Evolutionary conservation across 1,140 invertebrate genomes (phyloP).

Genomic region (Drosophila oshimai): DNA sequence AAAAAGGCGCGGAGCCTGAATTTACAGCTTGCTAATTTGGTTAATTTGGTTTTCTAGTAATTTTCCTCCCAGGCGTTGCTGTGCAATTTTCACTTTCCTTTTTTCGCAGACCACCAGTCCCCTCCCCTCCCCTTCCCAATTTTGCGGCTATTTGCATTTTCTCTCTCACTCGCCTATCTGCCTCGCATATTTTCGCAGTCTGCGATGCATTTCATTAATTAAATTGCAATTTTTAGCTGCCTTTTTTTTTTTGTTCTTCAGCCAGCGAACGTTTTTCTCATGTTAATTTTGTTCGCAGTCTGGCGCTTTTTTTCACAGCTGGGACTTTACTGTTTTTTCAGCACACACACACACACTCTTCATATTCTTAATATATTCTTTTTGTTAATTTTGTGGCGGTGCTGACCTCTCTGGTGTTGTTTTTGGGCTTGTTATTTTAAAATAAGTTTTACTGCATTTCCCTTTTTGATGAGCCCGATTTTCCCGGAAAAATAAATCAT

Average conservation of each 20-base stretch:
- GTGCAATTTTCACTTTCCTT: slow-evolving; percentile 45
- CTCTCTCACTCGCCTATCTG: neutral
- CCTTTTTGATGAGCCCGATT: neutral
- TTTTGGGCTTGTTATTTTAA: slow-evolving; percentile 33
- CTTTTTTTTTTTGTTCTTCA: slow-evolving; percentile 36
- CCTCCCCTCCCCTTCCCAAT: too few species aligned
- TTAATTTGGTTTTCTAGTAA: slow-evolving; percentile 72
- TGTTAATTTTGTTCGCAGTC: slow-evolving; percentile 57
- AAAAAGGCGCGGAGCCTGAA: slow-evolving; percentile 21
- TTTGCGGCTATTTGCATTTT: slow-evolving; percentile 38
- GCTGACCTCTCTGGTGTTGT: slow-evolving; percentile 1
- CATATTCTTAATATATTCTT: neutral
- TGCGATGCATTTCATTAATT: slow-evolving; percentile 69
- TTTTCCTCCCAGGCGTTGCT: slow-evolving; percentile 38
- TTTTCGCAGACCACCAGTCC: neutral
- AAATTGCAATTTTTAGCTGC: slow-evolving; percentile 64
- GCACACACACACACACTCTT: neutral
- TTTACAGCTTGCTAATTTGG: slow-evolving; percentile 74
- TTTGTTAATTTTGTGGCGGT: neutral
- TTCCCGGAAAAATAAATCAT: neutral
- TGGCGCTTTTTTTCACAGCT: slow-evolving; percentile 7
- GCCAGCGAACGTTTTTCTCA: slow-evolving; percentile 7
- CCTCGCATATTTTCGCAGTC: slow-evolving; percentile 48
- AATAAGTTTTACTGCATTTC: slow-evolving; percentile 15
- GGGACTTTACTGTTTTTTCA: neutral